Evolutionary conservation across 2,797 vertebrate genomes (phyloP), one percentile per base, ranked within the genome.

Genomic region (Diglossa cyanea): DNA sequence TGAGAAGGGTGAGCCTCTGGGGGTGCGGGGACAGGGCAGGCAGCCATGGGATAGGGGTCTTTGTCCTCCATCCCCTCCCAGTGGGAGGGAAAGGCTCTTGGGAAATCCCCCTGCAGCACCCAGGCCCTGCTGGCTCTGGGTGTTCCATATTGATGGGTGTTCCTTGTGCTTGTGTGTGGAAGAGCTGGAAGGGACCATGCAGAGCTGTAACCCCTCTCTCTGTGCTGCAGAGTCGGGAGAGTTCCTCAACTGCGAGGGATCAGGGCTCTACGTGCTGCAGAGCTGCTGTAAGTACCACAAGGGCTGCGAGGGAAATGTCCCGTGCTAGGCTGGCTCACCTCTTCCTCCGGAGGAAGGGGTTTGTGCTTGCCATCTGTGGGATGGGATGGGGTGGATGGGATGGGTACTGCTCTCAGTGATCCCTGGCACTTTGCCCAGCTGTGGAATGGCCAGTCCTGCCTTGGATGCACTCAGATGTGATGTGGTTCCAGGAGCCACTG

Each of bases 211-310:
- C 42, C 3, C 9, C 21, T 13, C 35, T 92, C 31, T 95, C 73
- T 96, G 12, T 96, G 40, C 95, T 95, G 82, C 97, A 99, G 99
- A 99, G 97, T 99, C 99, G 0, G 99, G 99, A 61, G 99, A 99
- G 92, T 99, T 99, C 96, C 98, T 99, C 77, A 99, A 99, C 98
- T 99, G 99, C 24, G 99, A 99, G 97, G 99, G 99, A 30, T 99
- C 99, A 0, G 99, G 99, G 81, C 98, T 99, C 51, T 99, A 99
- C 63, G 96, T 99, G 93, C 99, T 99, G 80, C 99, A 99, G 96
- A 99, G 99, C 98, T 99, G 99, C 94, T 99, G 99, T 99, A 92
- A 99, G 99, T 98, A n/a, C 10, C 13, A 13, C 11, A 4, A 9
- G 33, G 63, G 19, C 20, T 31, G 44, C 13, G 23, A 39, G n/a